Base-by-base conservation (phyloP, 2,888 invertebrate species). In the Leptothorax acervorum region DNA sequence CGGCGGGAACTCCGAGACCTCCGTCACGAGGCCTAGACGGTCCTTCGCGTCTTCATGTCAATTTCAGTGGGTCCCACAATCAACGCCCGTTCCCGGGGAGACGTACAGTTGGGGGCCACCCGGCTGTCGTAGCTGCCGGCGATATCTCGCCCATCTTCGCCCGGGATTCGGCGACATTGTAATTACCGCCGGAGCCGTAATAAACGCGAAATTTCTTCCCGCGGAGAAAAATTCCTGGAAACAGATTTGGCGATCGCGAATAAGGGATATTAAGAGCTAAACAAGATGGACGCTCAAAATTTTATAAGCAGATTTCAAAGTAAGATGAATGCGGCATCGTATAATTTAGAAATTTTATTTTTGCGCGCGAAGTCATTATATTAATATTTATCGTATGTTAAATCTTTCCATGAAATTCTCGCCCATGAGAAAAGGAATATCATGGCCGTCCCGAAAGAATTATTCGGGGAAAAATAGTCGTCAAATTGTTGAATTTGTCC, bases 11-110 rank as follows among this genome's bases (percentile, higher is more conserved):
- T 39, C 39, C 63, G 63, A 6, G 31, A 15, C 0, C 63, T 42
- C 90, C 92, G 90, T 92, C 91, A 90, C 90, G 90, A 55, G 42
- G 15, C 9, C 28, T 28, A 12, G 45, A 51, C 0, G 12, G 11
- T 39, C 9, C 12, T 42, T 11, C 15, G 15, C 8, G 3, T 89
- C 76, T 84, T 57, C 84, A 63, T 88, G 89, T 89, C 88, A 91
- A 93, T 92, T 91, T 90, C 89, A 78, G 65, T 87, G 68, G 68
- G 62, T 73, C 87, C 83, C 71, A 88, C 88, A 86, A 90, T 88
- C 89, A 89, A 90, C 84, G 85, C 82, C 70, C 63, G 51, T 75
- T 62, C 48, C 53, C n/a, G 8, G 9, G 73, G 65, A 31, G 82
- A 73, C 76, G 85, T 62, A 82, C 74, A 73, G 62, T 60, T 12